phyloP scores from a whole-genome alignment of 2,113 vertebrate species.

The Nannobrachium achirus region DNA sequence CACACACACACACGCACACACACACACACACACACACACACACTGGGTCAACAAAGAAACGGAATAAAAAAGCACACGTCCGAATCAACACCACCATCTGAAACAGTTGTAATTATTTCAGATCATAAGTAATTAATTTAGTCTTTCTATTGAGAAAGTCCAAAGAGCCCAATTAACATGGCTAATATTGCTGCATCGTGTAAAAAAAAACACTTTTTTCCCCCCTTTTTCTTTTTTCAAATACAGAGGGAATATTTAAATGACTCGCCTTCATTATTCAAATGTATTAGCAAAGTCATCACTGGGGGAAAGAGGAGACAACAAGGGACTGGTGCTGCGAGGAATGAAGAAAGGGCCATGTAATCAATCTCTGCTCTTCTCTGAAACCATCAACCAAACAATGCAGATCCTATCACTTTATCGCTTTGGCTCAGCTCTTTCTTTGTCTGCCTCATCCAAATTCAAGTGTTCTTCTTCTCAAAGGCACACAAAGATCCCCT shows the following conservation, averaged over 20 bases:
- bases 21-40: constrained; percentile 18
- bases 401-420: constrained; percentile 30
- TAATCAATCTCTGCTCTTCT: constrained; percentile 74
- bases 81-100: constrained; percentile 63
- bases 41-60: background rate
- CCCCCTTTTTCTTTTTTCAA: constrained; percentile 41
- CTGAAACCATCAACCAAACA: constrained; percentile 64
- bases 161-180: constrained; percentile 84
- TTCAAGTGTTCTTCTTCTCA: background rate
- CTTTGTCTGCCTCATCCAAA: constrained; percentile 35
- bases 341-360: constrained; percentile 58
- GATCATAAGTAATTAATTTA: constrained; percentile 83
- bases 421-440: background rate
- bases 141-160: constrained; percentile 82
- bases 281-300: constrained; percentile 82
- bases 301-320: constrained; percentile 67
- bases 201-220: constrained; percentile 82
- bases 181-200: constrained; percentile 80
- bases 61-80: constrained; percentile 54
- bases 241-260: constrained; percentile 87
- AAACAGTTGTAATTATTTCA: constrained; percentile 78
- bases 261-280: constrained; percentile 83
- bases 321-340: constrained; percentile 69
- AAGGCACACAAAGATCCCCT: background rate
- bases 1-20: constrained; percentile 33